Evolutionary conservation across 2,797 vertebrate species (phyloP).

Genomic region (Silurus lanzhouensis): DNA sequence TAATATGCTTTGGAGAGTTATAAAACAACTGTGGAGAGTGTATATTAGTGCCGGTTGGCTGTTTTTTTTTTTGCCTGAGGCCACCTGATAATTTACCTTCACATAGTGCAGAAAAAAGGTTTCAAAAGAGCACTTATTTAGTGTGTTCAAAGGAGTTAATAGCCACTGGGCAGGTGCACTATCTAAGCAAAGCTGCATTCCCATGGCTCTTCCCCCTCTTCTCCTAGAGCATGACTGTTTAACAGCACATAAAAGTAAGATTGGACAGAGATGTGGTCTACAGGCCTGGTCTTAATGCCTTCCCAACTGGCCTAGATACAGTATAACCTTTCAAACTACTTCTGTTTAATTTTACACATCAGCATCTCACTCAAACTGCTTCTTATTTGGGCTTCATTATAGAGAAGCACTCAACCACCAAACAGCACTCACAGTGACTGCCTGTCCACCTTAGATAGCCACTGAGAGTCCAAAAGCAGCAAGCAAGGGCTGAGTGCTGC

Average conservation of each 20-base stretch:
- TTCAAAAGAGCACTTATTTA: conserved; percentile 45
- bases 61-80: conserved; percentile 13
- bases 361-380: conserved; percentile 59
- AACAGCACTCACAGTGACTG: conserved; percentile 62
- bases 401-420: conserved; percentile 55
- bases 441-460: conserved; percentile 61
- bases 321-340: conserved; percentile 14
- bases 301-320: not conserved
- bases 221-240: conserved; percentile 52
- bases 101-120: conserved; percentile 23
- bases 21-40: conserved; percentile 12
- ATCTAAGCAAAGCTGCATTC: conserved; percentile 32
- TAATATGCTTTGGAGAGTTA: conserved; percentile 22
- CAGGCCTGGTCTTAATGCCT: conserved; percentile 23
- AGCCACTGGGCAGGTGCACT: conserved; percentile 50
- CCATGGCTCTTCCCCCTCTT: conserved; percentile 47
- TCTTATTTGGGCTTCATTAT: conserved; percentile 67
- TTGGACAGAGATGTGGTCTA: conserved; percentile 50
- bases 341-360: not conserved
- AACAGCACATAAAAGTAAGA: conserved; percentile 63
- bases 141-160: conserved; percentile 43
- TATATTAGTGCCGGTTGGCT: conserved; percentile 18
- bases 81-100: conserved; percentile 36
- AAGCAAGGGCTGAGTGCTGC: conserved; percentile 62
- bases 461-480: conserved; percentile 29